These are phyloP conservation scores for Ploceus nigricollis DNA, from an alignment of 2,113 vertebrate genomes.

Conservation along the genomic window DNA sequence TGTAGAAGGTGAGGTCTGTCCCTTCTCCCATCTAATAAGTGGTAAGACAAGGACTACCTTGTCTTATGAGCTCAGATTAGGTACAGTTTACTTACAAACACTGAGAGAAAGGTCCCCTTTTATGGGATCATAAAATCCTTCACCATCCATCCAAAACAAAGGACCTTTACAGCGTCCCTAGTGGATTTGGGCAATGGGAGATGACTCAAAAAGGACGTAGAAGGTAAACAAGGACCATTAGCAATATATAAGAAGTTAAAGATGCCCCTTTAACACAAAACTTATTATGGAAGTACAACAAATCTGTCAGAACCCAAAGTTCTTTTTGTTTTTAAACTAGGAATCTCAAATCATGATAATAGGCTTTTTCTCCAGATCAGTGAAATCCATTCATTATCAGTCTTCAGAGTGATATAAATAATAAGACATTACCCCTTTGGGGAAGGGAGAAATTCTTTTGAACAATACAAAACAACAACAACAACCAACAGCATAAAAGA, in stretches of 20 bases:
- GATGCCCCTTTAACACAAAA: neutral
- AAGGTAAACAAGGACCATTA: neutral
- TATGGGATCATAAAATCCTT: neutral
- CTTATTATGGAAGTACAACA: neutral
- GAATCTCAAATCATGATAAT: neutral
- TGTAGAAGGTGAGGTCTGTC: neutral
- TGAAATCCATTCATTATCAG: neutral
- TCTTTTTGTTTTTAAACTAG: neutral
- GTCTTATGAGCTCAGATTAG: neutral
- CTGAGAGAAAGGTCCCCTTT: neutral
- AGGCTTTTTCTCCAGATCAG: neutral
- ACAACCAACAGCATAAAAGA: neutral
- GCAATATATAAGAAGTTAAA: neutral
- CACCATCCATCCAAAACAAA: neutral
- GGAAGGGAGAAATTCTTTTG: neutral
- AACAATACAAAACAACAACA: neutral
- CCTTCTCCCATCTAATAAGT: neutral
- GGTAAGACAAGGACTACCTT: neutral
- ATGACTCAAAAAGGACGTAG: neutral
- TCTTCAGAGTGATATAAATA: neutral
- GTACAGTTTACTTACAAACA: neutral
- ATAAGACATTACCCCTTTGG: neutral
- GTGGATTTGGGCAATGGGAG: neutral
- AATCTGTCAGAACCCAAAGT: neutral
- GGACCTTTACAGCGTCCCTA: neutral